Percentiles rank a stretch among this genome's conserved stretches.
These are phyloP conservation scores for Monodelphis domestica DNA, from an alignment of 2,797 vertebrate genomes.

Conservation along the genomic window DNA sequence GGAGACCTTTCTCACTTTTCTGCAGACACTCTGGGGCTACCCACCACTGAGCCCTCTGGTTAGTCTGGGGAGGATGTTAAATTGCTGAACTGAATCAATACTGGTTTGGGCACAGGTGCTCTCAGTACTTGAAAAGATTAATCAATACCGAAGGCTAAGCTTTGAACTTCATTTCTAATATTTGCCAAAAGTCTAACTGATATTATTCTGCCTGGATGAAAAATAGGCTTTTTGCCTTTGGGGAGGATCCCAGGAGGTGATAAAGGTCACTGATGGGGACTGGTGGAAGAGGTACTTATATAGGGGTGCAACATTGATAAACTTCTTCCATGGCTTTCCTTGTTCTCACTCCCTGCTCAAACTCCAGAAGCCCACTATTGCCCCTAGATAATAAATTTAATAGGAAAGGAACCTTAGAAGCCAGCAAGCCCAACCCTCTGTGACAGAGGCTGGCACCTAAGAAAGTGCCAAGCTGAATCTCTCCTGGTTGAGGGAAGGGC, in stretches of 20 bases:
- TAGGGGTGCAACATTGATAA: neutral
- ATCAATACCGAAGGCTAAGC: neutral
- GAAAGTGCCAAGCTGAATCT: too few species aligned
- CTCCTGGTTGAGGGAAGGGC: too few species aligned
- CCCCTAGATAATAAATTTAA: too few species aligned
- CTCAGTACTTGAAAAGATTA: neutral
- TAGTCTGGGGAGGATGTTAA: neutral
- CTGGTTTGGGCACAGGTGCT: neutral
- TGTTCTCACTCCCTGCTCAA: neutral
- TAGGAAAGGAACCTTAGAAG: neutral
- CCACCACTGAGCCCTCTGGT: neutral
- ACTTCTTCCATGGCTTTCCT: neutral
- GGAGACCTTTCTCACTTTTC: neutral
- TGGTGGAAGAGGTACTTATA: neutral
- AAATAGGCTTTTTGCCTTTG: neutral
- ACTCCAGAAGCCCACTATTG: neutral
- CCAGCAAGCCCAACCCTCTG: neutral
- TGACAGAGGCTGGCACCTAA: too few species aligned
- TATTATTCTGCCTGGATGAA: neutral
- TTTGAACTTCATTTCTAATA: neutral
- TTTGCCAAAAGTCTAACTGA: neutral
- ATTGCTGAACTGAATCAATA: neutral
- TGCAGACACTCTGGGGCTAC: neutral
- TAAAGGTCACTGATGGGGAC: neutral
- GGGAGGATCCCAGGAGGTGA: neutral